Base-by-base conservation (phyloP, 2,797 vertebrate genomes). In the Streptopelia turtur region DNA sequence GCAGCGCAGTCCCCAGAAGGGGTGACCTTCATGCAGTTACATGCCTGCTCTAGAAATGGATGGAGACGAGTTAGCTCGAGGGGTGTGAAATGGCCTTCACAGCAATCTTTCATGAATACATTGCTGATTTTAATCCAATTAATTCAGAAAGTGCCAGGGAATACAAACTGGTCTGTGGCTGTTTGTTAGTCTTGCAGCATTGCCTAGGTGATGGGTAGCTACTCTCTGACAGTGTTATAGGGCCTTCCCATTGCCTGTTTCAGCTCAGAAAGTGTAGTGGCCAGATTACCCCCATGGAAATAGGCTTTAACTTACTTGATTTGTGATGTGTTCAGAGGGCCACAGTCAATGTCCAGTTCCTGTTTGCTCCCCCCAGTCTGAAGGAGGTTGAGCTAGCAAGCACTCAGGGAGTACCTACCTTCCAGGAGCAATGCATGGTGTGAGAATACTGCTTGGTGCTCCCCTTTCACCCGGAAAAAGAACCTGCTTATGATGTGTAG, bases 1-100 rank as follows among this genome's bases (percentile, higher is more conserved):
- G 78, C 66, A 79, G 63, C 21, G 4, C 24, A 64, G 70, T 90
- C 66, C 90, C 91, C 74, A 64, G 49, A 88, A 90, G 83, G 53
- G 70, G 24, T 87, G 89, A 90, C 93, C 83, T 91, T 95, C 85
- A 37, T 76, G 70, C 77, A 82, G 50, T 70, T 76, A 69, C 27
- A 49, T 69, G 63, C 31, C 76, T 0, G 0, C 52, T 94, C 16
- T 69, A 74, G 89, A 63, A 93, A 90, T 41, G 93, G 72, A 94
- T 89, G 71, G 81, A 71, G 61, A 83, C 3, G 20, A 70, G 84
- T 70, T 77, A 90, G 83, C 59, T 88, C 2, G 0, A 86, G 33
- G 85, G 74, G 74, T 90, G 65, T 71, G 90, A 91, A 96, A 72
- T 84, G 70, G 77, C 66, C 70, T 88, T 94, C 70, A 47, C 6